Conservation (phyloP, 2,888 invertebrate genomes). For the Nezara viridula region DNA sequence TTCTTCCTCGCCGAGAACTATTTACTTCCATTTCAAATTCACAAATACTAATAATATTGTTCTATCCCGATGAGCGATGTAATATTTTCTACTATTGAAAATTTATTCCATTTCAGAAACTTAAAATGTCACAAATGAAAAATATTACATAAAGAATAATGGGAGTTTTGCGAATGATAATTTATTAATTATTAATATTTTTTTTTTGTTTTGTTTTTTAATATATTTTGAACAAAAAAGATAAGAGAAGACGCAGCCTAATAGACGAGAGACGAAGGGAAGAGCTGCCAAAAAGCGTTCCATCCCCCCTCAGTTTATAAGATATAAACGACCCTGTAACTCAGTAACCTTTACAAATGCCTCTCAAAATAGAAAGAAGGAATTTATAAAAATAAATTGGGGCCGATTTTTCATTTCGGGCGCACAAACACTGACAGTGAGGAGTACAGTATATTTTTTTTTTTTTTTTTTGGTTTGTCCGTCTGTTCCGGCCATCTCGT, state of each 20-base stretch:
- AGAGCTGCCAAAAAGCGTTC: constrained; percentile 56
- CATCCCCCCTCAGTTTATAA: constrained; percentile 47
- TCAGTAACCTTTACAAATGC: constrained; percentile 59
- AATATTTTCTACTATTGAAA: too few relatives aligned
- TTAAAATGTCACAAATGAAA: too few relatives aligned
- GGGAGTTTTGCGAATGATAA: too few relatives aligned
- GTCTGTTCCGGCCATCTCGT: background rate
- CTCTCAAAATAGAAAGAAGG: constrained; percentile 54
- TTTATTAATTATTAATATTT: too few relatives aligned
- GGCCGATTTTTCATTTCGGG: constrained; percentile 53
- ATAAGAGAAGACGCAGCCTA: background rate
- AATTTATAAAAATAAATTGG: constrained; percentile 59
- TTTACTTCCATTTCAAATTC: too few relatives aligned
- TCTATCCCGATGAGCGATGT: too few relatives aligned
- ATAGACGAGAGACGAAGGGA: constrained; percentile 36
- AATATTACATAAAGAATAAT: too few relatives aligned
- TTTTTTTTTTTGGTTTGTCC: constrained; percentile 23
- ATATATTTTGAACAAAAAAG: background rate
- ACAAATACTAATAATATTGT: too few relatives aligned
- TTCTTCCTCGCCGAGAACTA: too few relatives aligned
- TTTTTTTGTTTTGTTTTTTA: too few relatives aligned
- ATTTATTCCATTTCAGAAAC: too few relatives aligned
- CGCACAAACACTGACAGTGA: constrained; percentile 34
- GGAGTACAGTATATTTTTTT: background rate
- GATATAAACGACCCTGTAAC: constrained; percentile 57